Conservation (phyloP, 1,140 invertebrate species). For the Dryas iulia region DNA sequence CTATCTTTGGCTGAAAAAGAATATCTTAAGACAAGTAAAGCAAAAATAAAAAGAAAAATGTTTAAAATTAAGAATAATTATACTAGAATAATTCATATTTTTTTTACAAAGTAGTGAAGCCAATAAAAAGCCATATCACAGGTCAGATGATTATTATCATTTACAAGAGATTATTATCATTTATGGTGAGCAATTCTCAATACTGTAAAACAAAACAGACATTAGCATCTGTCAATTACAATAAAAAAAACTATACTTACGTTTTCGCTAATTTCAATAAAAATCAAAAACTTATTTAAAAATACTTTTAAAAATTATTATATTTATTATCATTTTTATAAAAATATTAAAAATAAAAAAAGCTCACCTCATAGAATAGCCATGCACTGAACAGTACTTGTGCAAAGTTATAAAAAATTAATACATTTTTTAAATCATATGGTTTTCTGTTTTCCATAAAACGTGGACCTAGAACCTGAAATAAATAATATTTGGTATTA, state of each 20-base stretch:
- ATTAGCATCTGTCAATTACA: neutral
- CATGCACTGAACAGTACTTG: slow-evolving; percentile 93
- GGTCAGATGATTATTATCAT: neutral
- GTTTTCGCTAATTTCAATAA: too few relatives aligned
- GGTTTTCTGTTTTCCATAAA: slow-evolving; percentile 95
- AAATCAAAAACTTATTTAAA: too few relatives aligned
- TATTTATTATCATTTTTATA: too few relatives aligned
- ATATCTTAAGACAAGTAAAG: neutral
- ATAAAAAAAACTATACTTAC: neutral
- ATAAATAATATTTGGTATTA: slow-evolving; percentile 26
- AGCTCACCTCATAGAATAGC: slow-evolving; percentile 90
- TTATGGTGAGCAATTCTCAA: neutral
- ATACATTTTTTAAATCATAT: slow-evolving; percentile 87
- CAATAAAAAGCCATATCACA: neutral
- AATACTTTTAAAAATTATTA: too few relatives aligned
- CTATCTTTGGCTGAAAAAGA: neutral
- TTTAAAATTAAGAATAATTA: neutral
- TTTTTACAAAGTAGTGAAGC: neutral
- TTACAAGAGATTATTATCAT: neutral
- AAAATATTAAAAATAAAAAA: neutral
- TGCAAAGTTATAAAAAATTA: slow-evolving; percentile 93
- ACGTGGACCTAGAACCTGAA: slow-evolving; percentile 88
- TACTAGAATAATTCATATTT: neutral
- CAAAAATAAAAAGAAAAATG: neutral
- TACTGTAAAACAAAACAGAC: neutral